Evolutionary conservation across 2,113 vertebrate species (phyloP), one percentile per base, ranked within the genome.

Genomic region (Drymodes brunneopygia): DNA sequence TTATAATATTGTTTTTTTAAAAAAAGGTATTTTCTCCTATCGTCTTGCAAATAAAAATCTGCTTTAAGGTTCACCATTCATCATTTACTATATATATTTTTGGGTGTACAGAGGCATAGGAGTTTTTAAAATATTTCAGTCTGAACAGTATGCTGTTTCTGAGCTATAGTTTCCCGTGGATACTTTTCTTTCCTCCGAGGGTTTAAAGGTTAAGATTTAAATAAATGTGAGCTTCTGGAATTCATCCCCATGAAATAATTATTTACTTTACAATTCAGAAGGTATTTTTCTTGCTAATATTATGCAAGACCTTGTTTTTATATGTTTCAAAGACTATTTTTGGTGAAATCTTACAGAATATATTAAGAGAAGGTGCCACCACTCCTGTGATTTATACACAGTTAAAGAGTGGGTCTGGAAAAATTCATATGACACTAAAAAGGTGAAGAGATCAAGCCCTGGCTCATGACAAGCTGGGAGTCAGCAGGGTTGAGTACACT

Each of bases 401-500:
- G 31, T 19, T 79, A 10, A 74, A 33, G 8, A 57, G 2, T 8
- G 12, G 3, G 4, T 13, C 50, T 58, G 27, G 5, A 36, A 23
- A 73, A 81, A 38, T 1, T n/a, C 21, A 14, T 9, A 20, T 1
- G 75, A 5, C 10, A 51, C 36, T 74, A 45, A 70, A 83, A 60
- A 77, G 17, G 9, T 7, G 48, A 62, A 27, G 13, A 87, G 2
- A 12, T 24, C 40, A 58, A 66, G 16, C 14, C 10, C 7, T 29
- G 67, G 14, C 5, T 36, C 6, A 6, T 0, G 1, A 38, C 3
- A 10, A 42, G 16, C 0, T 28, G 5, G 9, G 24, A 69, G 16
- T 60, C n/a, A 40, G 3, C 17, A 73, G 17, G 5, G 25, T 4
- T 56, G 21, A 61, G 17, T 23, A 51, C 22, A 12, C 3, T 42